Evolutionary conservation across 1,140 invertebrate genomes (phyloP).

Genomic region (Vollenhovia emeryi): DNA sequence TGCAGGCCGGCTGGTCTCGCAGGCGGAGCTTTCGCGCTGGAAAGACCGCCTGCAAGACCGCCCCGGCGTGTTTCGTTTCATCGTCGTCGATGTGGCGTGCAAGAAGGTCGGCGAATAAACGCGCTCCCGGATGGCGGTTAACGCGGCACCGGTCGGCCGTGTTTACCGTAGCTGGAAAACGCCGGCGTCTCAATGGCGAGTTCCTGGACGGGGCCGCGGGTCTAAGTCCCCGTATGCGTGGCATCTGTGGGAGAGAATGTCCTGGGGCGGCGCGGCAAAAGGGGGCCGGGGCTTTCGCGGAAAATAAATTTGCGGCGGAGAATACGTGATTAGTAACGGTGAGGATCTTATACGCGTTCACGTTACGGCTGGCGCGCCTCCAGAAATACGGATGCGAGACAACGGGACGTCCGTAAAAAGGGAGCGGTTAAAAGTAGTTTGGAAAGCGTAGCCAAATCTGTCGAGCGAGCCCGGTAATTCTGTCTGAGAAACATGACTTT

Average conservation of each 20-base stretch:
- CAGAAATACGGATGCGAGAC: constrained; percentile 1
- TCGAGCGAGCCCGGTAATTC: not conserved
- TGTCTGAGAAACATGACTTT: not conserved
- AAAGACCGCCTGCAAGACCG: constrained; percentile 78
- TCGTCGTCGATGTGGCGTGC: constrained; percentile 70
- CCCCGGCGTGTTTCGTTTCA: constrained; percentile 69
- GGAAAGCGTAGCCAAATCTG: not conserved
- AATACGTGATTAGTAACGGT: constrained; percentile 13
- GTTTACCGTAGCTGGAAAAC: not conserved
- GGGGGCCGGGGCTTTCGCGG: not conserved
- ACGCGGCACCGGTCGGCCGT: not conserved
- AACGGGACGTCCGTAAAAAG: not conserved
- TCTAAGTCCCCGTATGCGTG: not conserved
- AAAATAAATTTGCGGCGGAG: not conserved
- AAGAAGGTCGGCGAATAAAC: constrained; percentile 56
- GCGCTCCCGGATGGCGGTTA: constrained; percentile 51
- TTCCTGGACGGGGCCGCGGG: not conserved
- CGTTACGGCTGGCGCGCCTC: not conserved
- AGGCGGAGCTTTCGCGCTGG: constrained; percentile 75
- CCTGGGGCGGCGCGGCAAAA: not conserved
- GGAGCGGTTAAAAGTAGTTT: not conserved
- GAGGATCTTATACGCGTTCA: not conserved
- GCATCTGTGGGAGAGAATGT: not conserved
- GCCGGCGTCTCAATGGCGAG: constrained; percentile 23
- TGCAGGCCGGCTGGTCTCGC: constrained; percentile 58